Conservation (phyloP, 2,888 invertebrate species). For the Phorcus lineatus region DNA sequence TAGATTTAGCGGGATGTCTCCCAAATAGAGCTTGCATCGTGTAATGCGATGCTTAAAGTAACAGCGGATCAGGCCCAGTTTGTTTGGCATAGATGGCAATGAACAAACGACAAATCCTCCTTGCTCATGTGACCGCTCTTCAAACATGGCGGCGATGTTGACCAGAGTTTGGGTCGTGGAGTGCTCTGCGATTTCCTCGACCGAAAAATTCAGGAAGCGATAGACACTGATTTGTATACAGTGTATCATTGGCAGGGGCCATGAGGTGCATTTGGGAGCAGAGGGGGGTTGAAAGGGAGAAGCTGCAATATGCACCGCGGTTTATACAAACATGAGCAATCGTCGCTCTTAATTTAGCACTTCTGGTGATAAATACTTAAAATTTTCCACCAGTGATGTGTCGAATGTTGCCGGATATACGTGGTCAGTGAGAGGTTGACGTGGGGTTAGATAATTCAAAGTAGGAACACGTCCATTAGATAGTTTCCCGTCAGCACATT, state of each 20-base stretch:
- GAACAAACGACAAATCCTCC: background rate
- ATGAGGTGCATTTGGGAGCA: background rate
- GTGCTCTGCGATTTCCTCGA: background rate
- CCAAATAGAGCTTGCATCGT: background rate
- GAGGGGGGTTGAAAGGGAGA: background rate
- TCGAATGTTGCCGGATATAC: background rate
- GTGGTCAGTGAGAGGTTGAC: background rate
- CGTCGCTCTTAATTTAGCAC: background rate
- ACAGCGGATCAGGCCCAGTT: background rate
- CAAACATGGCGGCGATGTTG: background rate
- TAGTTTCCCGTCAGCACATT: too few relatives aligned
- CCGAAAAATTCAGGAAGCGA: background rate
- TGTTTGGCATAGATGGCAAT: background rate
- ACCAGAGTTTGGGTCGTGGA: background rate
- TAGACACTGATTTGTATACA: background rate
- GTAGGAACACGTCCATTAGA: background rate
- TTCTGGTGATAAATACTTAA: background rate
- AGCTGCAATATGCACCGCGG: background rate
- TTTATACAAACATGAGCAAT: background rate
- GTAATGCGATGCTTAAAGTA: too few relatives aligned
- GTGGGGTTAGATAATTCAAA: background rate
- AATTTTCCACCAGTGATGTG: background rate
- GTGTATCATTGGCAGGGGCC: background rate
- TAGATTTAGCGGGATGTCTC: background rate
- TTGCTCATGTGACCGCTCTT: background rate